Evolutionary conservation across 2,888 invertebrate genomes (phyloP), one percentile per base, ranked within the genome.

Genomic region (Rosalia funebris): DNA sequence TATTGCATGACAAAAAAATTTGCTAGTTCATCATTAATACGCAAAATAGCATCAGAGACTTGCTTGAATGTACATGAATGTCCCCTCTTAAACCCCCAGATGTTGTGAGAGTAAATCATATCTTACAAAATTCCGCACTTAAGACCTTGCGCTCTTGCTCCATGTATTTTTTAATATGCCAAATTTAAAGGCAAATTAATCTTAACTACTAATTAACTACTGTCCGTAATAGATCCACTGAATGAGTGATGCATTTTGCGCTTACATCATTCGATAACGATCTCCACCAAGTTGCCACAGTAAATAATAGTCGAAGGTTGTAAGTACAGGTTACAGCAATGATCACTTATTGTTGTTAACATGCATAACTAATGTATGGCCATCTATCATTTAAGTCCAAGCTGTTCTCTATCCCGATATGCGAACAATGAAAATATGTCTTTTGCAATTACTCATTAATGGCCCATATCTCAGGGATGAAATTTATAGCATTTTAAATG

Each of bases 341-440:
- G 66, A 64, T 64, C 69, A 65, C 63, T 71, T 71, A 73, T 72
- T 72, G 72, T 71, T 68, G 69, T 69, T 68, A 66, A 65, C 64
- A 69, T 68, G 74, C 72, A 71, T 74, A 70, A 73, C 73, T 73
- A 70, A 73, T 74, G 63, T 62, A 50, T 56, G 61, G 47, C 56
- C 42, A 20, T 42, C 37, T 53, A 53, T 53, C 41, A 53, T 53
- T 42, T 53, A 53, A 42, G 52, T 53, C 31, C 42, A 42, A 31
- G 42, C 42, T 32, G 37, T 53, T 41, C 42, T 53, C 32, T 19
- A n/a, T 12, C 17, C 25, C 14, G 12, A 14, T 31, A 52, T n/a
- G 16, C 41, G 14, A 42, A 42, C 41, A 53, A 53, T 42, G 52
- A 41, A 32, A 50, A 45, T n/a, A 12, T 0, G 7, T 39, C 15